Percentiles rank a stretch among this genome's conserved stretches.
Conservation (phyloP, 1,140 invertebrate genomes). For the Pseudomyrmex pallidus region DNA sequence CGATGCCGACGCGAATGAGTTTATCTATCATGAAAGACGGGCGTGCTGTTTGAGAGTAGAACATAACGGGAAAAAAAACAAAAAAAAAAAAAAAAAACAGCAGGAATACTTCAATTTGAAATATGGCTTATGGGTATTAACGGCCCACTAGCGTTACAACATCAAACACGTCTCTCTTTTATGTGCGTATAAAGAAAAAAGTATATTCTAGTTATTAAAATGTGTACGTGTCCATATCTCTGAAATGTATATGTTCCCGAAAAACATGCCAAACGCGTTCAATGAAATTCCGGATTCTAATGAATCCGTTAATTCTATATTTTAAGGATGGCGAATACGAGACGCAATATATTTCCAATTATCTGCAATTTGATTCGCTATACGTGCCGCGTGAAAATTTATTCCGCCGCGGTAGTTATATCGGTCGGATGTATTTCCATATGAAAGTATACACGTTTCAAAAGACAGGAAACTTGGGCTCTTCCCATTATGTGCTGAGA, state of each 20-base stretch:
- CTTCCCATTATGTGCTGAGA: slow-evolving; percentile 41
- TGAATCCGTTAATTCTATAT: background rate
- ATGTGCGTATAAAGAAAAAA: background rate
- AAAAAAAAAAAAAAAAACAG: background rate
- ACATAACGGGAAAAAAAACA: background rate
- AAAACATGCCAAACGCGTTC: background rate
- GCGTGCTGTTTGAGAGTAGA: too few species aligned
- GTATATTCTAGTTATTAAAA: slow-evolving; percentile 1
- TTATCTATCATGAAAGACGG: too few species aligned
- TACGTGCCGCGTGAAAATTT: slow-evolving; percentile 6
- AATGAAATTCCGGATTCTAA: background rate
- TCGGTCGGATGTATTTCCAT: slow-evolving; percentile 1
- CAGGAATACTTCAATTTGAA: background rate
- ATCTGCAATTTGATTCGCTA: background rate
- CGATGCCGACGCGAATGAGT: too few species aligned
- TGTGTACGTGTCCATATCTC: background rate
- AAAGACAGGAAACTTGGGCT: background rate
- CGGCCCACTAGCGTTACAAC: too few species aligned
- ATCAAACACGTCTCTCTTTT: too few species aligned
- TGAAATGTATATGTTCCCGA: background rate
- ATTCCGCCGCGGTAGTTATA: background rate
- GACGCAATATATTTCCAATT: background rate
- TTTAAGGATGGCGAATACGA: background rate
- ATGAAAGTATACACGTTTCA: slow-evolving; percentile 44
- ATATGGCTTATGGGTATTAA: too few species aligned